Conservation (phyloP, 2,113 vertebrate genomes). For the Xiphophorus hellerii region DNA sequence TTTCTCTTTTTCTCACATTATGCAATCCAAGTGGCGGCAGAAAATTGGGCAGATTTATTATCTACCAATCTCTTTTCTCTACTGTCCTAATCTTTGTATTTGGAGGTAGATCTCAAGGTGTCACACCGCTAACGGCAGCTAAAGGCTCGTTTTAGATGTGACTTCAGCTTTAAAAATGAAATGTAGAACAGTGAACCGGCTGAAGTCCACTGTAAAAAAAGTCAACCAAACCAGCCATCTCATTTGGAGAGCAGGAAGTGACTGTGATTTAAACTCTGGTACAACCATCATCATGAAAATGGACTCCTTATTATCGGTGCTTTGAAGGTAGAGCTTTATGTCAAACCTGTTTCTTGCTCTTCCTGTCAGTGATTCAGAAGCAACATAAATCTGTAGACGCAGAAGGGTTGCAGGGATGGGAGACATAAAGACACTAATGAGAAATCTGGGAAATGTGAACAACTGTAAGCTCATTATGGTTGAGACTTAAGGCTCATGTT, state of each 20-base stretch:
- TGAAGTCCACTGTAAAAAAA: neutral
- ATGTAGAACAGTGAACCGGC: no score
- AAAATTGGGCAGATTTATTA: conserved; percentile 19
- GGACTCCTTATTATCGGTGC: neutral
- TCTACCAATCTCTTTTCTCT: neutral
- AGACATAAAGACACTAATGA: conserved; percentile 2
- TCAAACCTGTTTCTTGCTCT: conserved; percentile 8
- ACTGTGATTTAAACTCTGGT: neutral
- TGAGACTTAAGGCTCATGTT: conserved; percentile 7
- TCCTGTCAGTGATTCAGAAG: conserved; percentile 7
- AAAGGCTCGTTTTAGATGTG: no score
- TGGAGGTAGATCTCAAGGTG: neutral
- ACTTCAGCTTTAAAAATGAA: no score
- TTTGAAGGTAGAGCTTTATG: neutral
- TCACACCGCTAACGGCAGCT: neutral
- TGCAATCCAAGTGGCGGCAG: conserved; percentile 2
- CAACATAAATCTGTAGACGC: conserved; percentile 8
- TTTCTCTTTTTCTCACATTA: conserved; percentile 1
- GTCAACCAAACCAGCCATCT: no score
- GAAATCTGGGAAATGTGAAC: neutral
- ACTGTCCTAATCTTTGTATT: neutral
- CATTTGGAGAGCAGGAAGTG: neutral
- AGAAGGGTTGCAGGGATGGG: neutral
- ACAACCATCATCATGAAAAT: neutral
- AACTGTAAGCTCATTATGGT: conserved; percentile 6